Percentiles rank a stretch among this genome's conserved stretches.
These are phyloP conservation scores for Acanthochromis polyacanthus DNA, from an alignment of 2,113 vertebrate species.

Conservation along the genomic window DNA sequence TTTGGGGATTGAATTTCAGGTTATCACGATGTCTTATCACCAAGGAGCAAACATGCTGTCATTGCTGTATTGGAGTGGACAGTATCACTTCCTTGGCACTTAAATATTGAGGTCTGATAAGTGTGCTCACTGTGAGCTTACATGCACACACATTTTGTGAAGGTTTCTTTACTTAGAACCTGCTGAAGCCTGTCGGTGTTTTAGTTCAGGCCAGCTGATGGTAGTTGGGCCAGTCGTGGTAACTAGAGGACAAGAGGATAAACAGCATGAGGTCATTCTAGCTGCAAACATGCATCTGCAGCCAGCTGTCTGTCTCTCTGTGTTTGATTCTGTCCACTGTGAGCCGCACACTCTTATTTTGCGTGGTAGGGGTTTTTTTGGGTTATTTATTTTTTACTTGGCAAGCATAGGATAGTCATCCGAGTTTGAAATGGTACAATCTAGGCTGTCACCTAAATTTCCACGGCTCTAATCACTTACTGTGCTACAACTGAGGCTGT, in stretches of 20 bases:
- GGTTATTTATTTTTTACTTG: background rate
- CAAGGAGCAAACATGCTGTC: background rate
- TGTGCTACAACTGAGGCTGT: background rate
- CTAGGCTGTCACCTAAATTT: slow-evolving; percentile 5
- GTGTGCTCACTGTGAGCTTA: background rate
- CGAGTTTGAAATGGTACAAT: slow-evolving; percentile 8
- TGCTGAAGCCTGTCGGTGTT: background rate
- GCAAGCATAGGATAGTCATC: slow-evolving; percentile 5
- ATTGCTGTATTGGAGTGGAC: background rate
- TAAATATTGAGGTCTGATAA: background rate
- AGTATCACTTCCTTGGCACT: background rate
- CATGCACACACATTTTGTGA: background rate
- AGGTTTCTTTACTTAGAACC: slow-evolving; percentile 25
- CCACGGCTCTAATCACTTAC: background rate
- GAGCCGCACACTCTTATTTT: slow-evolving; percentile 3
- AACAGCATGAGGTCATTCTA: slow-evolving; percentile 33
- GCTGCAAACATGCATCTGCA: slow-evolving; percentile 58
- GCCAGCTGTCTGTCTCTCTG: slow-evolving; percentile 53
- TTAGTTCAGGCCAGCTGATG: slow-evolving; percentile 26
- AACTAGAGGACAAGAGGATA: slow-evolving; percentile 30
- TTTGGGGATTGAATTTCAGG: slow-evolving; percentile 20
- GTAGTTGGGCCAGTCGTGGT: slow-evolving; percentile 4
- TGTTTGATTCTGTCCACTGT: slow-evolving; percentile 22
- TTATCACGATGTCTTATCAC: slow-evolving; percentile 15
- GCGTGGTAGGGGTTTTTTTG: background rate